A percentile compares a stretch with the other conserved stretches of the same genome.
These are phyloP conservation scores for Etheostoma cragini DNA, from an alignment of 2,113 vertebrate species.

Conservation along the genomic window DNA sequence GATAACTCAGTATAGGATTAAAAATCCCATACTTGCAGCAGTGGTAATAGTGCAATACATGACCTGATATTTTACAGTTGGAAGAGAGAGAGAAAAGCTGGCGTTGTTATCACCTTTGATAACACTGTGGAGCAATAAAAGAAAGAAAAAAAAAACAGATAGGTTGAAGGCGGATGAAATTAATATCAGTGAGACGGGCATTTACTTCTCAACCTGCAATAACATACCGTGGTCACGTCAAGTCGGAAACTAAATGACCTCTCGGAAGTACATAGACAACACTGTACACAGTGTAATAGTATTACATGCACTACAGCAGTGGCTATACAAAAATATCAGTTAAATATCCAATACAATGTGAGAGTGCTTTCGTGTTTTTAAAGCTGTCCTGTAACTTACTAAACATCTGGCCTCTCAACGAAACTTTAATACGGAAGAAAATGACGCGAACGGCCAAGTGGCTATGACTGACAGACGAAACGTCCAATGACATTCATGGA, in stretches of 20 bases:
- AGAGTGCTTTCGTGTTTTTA: not conserved
- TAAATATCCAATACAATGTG: not conserved
- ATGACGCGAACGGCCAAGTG: constrained; percentile 50
- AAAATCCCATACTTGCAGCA: not conserved
- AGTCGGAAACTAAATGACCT: constrained; percentile 39
- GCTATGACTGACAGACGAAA: constrained; percentile 63
- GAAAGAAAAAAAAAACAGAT: not conserved
- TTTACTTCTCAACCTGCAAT: constrained; percentile 52
- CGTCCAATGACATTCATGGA: constrained; percentile 74
- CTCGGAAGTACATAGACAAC: constrained; percentile 1
- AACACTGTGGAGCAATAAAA: not conserved
- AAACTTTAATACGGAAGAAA: constrained; percentile 83
- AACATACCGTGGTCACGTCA: constrained; percentile 67
- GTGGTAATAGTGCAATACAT: not conserved
- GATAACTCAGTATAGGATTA: not conserved
- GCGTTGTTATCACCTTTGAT: constrained; percentile 4
- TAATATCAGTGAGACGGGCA: not conserved
- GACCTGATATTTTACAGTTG: too few species aligned
- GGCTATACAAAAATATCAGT: not conserved
- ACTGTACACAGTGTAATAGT: not conserved
- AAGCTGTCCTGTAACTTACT: constrained; percentile 49
- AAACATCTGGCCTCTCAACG: constrained; percentile 78
- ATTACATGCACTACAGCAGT: not conserved
- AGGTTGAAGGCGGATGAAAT: not conserved
- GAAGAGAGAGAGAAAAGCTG: too few species aligned